Conservation (phyloP, 2,797 vertebrate genomes). For the Rhinogobio ventralis region DNA sequence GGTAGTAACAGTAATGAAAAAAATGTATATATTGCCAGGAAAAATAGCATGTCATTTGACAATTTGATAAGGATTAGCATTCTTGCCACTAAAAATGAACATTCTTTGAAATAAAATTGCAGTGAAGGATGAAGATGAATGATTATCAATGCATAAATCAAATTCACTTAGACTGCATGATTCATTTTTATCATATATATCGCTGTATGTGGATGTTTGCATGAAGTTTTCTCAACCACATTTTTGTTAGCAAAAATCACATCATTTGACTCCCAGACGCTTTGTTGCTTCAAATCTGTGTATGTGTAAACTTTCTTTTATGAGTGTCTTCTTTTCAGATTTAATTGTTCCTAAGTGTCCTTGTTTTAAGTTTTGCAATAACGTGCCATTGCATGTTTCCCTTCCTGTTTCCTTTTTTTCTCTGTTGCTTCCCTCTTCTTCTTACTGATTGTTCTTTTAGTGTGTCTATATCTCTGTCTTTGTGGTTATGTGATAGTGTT, state of each 20-base stretch:
- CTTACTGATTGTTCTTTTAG: not conserved
- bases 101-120: not conserved
- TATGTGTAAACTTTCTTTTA: no score
- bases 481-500: not conserved
- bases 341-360: no score
- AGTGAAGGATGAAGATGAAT: not conserved
- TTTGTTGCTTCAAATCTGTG: not conserved
- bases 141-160: not conserved
- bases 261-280: not conserved
- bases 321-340: not conserved
- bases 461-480: not conserved
- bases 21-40: not conserved
- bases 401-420: not conserved
- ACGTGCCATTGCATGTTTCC: not conserved
- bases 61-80: not conserved
- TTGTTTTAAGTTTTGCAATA: constrained; percentile 11
- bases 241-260: not conserved
- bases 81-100: not conserved
- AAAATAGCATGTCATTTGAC: not conserved
- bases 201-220: not conserved
- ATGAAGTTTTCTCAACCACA: not conserved
- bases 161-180: not conserved
- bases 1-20: no score
- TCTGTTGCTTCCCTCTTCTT: not conserved
- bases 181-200: not conserved